phyloP scores from a whole-genome alignment of 2,113 vertebrate genomes.

The Azemiops feae region DNA sequence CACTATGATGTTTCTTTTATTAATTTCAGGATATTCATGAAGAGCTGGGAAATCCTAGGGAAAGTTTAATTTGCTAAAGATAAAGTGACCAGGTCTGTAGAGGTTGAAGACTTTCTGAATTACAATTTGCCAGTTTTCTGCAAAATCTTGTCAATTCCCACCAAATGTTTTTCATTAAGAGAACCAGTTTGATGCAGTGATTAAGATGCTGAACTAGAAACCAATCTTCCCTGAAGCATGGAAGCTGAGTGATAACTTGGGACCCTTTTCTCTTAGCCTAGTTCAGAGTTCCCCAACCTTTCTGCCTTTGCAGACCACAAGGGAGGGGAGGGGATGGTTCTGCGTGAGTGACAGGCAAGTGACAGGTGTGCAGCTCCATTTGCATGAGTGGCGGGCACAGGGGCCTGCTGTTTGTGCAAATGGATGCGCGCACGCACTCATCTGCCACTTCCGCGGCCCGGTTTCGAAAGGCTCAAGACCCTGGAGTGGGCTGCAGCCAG shows the following conservation, averaged over 20 bases:
- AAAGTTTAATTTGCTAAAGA: neutral
- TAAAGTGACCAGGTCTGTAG: neutral
- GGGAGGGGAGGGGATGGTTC: neutral
- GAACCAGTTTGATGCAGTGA: neutral
- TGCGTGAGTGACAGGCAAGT: neutral
- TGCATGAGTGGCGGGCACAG: neutral
- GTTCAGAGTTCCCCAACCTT: neutral
- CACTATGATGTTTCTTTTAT: neutral
- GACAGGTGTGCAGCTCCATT: neutral
- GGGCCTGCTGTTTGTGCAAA: neutral
- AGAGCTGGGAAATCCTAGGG: neutral
- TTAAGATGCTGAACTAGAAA: neutral
- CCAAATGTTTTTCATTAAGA: neutral
- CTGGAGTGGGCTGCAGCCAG: no score
- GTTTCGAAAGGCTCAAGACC: neutral
- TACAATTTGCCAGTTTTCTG: neutral
- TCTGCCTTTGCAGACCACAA: neutral
- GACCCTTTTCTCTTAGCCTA: neutral
- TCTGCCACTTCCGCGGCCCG: accelerated
- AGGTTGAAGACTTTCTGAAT: neutral
- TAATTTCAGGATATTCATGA: neutral
- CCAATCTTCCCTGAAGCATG: neutral
- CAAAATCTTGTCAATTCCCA: neutral
- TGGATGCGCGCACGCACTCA: neutral
- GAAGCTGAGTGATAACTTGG: neutral